phyloP scores from a whole-genome alignment of 2,113 vertebrate species.

The Strigops habroptila region DNA sequence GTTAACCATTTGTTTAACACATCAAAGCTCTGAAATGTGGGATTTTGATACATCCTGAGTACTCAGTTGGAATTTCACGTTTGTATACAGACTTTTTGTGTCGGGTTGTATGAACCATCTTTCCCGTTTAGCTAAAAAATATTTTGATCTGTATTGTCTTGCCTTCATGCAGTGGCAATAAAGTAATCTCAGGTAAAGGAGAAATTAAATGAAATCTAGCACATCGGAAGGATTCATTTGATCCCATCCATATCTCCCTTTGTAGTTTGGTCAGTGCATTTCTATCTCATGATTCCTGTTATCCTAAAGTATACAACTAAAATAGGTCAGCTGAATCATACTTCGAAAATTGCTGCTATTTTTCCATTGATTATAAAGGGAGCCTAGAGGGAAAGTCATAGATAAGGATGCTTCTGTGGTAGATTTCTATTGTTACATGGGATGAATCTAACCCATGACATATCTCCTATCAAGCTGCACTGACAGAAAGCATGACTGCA shows the following conservation, averaged over 20 bases:
- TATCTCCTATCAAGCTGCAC: background rate
- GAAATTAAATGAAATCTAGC: background rate
- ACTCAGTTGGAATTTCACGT: background rate
- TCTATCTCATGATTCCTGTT: background rate
- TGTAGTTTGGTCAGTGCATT: background rate
- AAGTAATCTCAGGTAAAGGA: background rate
- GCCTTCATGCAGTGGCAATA: background rate
- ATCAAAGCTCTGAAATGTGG: background rate
- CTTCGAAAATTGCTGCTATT: background rate
- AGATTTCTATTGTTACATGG: background rate
- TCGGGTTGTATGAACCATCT: background rate
- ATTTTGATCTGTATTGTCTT: background rate
- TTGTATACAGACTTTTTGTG: background rate
- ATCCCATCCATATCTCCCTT: background rate
- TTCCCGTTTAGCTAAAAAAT: background rate
- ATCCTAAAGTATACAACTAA: background rate
- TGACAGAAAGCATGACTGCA: background rate
- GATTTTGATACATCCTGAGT: background rate
- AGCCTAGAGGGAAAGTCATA: background rate
- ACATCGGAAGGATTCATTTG: background rate
- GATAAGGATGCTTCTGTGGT: background rate
- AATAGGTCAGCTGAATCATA: constrained; percentile 23
- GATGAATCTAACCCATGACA: background rate
- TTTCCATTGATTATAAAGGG: background rate
- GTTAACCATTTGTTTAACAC: background rate